A percentile compares a stretch with the other conserved stretches of the same genome.
phyloP scores from a whole-genome alignment of 2,797 vertebrate species.

The Neosilurus hyrtlii region DNA sequence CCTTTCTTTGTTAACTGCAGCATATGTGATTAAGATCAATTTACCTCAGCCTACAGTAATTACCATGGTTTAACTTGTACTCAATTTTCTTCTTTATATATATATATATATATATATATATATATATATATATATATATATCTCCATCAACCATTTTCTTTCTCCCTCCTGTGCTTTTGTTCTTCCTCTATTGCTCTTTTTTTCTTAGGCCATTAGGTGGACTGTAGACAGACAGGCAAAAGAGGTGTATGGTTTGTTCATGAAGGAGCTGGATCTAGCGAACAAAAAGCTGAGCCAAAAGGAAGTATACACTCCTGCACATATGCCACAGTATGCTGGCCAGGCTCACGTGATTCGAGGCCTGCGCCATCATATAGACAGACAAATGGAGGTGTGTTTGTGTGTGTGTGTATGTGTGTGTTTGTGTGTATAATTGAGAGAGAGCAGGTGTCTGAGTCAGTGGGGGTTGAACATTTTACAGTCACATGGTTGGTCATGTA shows the following conservation, averaged over 20 bases:
- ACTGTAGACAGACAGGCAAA: slow-evolving; percentile 71
- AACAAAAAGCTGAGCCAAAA: slow-evolving; percentile 69
- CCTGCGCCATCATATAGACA: slow-evolving; percentile 69
- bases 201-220: slow-evolving; percentile 72
- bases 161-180: slow-evolving; percentile 22
- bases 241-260: slow-evolving; percentile 69
- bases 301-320: slow-evolving; percentile 50
- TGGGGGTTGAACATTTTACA: slow-evolving; percentile 2
- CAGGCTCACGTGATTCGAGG: slow-evolving; percentile 69
- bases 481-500: slow-evolving; percentile 16
- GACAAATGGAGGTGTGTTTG: slow-evolving; percentile 74
- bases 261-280: slow-evolving; percentile 68
- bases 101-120: no score
- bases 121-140: not conserved
- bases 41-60: slow-evolving; percentile 41
- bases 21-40: slow-evolving; percentile 46
- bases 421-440: slow-evolving; percentile 68
- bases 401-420: slow-evolving; percentile 48
- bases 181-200: slow-evolving; percentile 1
- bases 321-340: slow-evolving; percentile 73
- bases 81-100: slow-evolving; percentile 28
- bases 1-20: slow-evolving; percentile 27
- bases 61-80: slow-evolving; percentile 37
- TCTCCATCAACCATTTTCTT: slow-evolving; percentile 40
- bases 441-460: slow-evolving; percentile 24